A percentile compares a stretch with the other conserved stretches of the same genome.
Conservation (phyloP, 2,888 invertebrate species). For the Melanophora roralis region DNA sequence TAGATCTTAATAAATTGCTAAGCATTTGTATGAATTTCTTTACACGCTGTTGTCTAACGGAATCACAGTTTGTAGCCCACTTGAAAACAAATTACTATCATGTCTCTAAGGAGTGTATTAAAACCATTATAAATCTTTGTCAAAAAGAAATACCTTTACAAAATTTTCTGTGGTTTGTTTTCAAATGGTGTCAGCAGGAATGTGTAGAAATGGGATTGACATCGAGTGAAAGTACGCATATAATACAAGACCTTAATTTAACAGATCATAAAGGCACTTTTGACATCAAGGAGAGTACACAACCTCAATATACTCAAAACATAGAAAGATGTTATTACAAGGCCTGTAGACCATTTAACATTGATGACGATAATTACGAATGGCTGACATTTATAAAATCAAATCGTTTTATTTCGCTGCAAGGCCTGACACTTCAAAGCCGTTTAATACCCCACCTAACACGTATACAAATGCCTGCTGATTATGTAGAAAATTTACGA, state of each 20-base stretch:
- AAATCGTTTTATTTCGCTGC: constrained; percentile 73
- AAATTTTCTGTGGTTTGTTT: constrained; percentile 72
- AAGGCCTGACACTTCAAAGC: constrained; percentile 74
- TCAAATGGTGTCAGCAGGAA: constrained; percentile 75
- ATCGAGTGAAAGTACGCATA: constrained; percentile 67
- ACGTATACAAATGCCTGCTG: constrained; percentile 54
- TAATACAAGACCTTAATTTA: constrained; percentile 68
- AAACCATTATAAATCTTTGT: constrained; percentile 71
- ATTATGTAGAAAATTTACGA: constrained; percentile 72
- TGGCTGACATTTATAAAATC: constrained; percentile 71
- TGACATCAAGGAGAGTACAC: background rate
- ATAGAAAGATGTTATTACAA: constrained; percentile 75
- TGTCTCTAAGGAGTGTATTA: constrained; percentile 75
- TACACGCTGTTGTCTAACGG: constrained; percentile 73
- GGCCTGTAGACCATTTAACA: constrained; percentile 74
- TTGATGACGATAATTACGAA: constrained; percentile 68
- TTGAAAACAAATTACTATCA: constrained; percentile 74
- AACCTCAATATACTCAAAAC: constrained; percentile 59
- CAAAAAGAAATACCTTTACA: constrained; percentile 69
- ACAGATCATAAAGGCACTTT: constrained; percentile 6
- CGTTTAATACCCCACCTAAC: constrained; percentile 72
- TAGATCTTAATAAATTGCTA: constrained; percentile 72
- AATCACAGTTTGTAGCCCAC: constrained; percentile 71
- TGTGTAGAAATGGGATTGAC: constrained; percentile 69
- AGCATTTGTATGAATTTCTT: constrained; percentile 73